These are phyloP conservation scores for Emmelina monodactyla DNA, from an alignment of 2,888 invertebrate species.

Conservation along the genomic window DNA sequence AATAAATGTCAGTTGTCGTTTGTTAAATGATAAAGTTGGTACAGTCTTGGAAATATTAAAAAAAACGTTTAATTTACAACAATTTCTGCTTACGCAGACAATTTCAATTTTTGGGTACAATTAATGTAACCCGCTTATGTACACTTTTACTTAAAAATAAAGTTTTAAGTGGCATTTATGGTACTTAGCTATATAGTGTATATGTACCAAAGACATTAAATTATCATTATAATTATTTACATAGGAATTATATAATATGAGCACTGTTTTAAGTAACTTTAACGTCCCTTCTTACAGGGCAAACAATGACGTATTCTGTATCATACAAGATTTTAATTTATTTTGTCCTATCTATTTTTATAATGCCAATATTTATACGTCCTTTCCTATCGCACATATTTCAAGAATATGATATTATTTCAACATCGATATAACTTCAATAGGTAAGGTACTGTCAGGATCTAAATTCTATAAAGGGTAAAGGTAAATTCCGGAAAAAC, in stretches of 20 bases:
- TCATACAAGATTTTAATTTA: slow-evolving; percentile 40
- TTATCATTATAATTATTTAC: slow-evolving; percentile 39
- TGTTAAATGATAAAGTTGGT: slow-evolving; percentile 52
- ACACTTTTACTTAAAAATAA: slow-evolving; percentile 23
- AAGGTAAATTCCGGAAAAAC: too few relatives aligned
- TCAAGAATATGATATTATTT: slow-evolving; percentile 17
- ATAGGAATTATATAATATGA: slow-evolving; percentile 45
- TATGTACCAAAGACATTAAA: slow-evolving; percentile 19
- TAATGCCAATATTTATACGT: slow-evolving; percentile 37
- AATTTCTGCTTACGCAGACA: slow-evolving; percentile 23
- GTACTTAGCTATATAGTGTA: slow-evolving; percentile 16
- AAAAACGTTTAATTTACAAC: slow-evolving; percentile 51
- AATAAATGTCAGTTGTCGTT: slow-evolving; percentile 54
- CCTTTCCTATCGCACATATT: slow-evolving; percentile 8
- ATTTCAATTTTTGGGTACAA: slow-evolving; percentile 17
- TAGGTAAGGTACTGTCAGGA: slow-evolving; percentile 20
- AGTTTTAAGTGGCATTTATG: slow-evolving; percentile 21
- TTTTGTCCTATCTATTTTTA: slow-evolving; percentile 38
- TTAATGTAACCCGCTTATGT: slow-evolving; percentile 25
- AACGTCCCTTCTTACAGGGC: background rate
- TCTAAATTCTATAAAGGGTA: too few relatives aligned
- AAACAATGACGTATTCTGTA: slow-evolving; percentile 21
- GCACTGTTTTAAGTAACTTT: slow-evolving; percentile 17
- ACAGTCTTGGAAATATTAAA: slow-evolving; percentile 62
- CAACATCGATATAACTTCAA: slow-evolving; percentile 19